These are phyloP conservation scores for Sphenodon punctatus DNA, from an alignment of 2,797 vertebrate genomes.

Conservation along the genomic window DNA sequence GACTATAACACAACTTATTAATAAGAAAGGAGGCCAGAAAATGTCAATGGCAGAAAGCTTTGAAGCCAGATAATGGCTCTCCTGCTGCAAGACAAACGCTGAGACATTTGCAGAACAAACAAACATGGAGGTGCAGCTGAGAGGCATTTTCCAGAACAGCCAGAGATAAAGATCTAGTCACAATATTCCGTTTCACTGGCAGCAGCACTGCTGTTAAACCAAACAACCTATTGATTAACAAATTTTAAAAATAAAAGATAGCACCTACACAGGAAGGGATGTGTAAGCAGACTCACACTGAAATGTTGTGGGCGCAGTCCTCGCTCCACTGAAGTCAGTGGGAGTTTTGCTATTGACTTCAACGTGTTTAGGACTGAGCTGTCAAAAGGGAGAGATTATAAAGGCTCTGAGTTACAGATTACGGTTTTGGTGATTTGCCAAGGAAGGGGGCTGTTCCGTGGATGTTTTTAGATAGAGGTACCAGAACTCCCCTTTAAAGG, in stretches of 20 bases:
- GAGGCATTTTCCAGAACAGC: conserved; percentile 23
- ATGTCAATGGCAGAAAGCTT: conserved; percentile 6
- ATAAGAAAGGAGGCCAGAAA: conserved; percentile 27
- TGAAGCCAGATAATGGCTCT: conserved; percentile 12
- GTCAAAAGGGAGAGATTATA: no score
- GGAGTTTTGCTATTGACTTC: no score
- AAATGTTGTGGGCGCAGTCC: no score
- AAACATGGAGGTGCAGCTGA: not conserved
- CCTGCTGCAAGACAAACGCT: not conserved
- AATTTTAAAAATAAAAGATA: not conserved
- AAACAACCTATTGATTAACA: conserved; percentile 12
- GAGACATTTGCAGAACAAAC: conserved; percentile 26
- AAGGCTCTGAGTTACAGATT: no score
- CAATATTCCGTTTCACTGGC: not conserved
- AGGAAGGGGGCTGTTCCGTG: no score
- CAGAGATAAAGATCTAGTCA: conserved; percentile 10
- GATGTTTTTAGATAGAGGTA: no score
- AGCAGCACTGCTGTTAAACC: not conserved
- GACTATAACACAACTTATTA: not conserved
- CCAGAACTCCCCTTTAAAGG: no score
- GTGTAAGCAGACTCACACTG: no score
- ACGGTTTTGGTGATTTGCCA: no score
- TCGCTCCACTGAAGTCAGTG: no score
- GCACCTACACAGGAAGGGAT: not conserved
- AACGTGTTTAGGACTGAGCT: no score